These are phyloP conservation scores for Ancistrus triradiatus DNA, from an alignment of 2,113 vertebrate species.

Conservation along the genomic window DNA sequence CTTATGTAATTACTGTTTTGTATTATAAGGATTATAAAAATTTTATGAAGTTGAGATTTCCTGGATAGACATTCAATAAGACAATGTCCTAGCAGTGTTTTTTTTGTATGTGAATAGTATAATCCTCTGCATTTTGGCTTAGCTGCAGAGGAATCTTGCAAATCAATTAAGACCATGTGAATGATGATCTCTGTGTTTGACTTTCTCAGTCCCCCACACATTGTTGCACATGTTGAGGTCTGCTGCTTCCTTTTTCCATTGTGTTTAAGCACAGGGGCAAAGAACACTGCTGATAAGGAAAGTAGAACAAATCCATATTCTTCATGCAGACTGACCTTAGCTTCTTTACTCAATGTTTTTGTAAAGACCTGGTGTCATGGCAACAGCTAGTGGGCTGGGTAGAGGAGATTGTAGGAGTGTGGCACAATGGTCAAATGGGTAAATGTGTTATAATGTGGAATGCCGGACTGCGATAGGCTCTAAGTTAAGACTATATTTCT, in stretches of 20 bases:
- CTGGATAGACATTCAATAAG: too few species aligned
- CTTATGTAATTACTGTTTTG: too few species aligned
- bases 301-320: not conserved
- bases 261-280: conserved; percentile 5
- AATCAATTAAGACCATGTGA: too few species aligned
- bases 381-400: conserved; percentile 4
- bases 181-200: not conserved
- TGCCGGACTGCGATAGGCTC: too few species aligned
- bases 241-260: conserved; percentile 7
- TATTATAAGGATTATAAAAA: too few species aligned
- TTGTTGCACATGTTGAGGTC: not conserved
- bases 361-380: conserved; percentile 9
- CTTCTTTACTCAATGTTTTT: conserved; percentile 21
- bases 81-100: too few species aligned
- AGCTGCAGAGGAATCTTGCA: too few species aligned
- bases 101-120: too few species aligned
- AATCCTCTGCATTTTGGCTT: too few species aligned
- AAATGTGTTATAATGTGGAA: conserved; percentile 7
- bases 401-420: not conserved
- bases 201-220: not conserved
- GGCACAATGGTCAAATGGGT: not conserved
- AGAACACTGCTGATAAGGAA: conserved; percentile 27
- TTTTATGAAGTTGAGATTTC: too few species aligned
- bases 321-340: conserved; percentile 15
- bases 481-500: not conserved